Base-by-base conservation (phyloP, 2,113 vertebrate genomes). In the Cairina moschata region DNA sequence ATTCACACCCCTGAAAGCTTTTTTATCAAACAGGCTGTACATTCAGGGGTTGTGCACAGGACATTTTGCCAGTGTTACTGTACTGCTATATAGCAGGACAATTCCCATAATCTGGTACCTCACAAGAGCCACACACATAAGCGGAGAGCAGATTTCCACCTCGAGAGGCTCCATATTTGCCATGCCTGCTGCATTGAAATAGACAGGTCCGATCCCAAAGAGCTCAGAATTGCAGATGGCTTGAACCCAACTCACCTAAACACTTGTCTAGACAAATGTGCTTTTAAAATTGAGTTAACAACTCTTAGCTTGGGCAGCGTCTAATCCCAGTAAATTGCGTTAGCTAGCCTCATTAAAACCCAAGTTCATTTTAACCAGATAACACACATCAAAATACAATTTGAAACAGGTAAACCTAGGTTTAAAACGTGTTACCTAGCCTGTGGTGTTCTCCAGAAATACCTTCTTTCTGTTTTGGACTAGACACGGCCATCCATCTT, bases 271-370 rank as follows among this genome's bases (percentile, higher is more conserved):
- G 83, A 83, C 59, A 93, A 74, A 77, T 1, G 23, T 29, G 60
- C 72, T 75, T 75, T 78, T 79, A 56, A 69, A 95, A 86, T 31
- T 83, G 82, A 85, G 56, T 84, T 82, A 86, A 68, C 66, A n/a
- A 5, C 66, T 78, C 55, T 44, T 32, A 74, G 13, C 5, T 48
- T 38, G 76, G 79, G 77, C 60, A 74, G 79, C 0, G 0, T 52
- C 32, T 82, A 88, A 92, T 90, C 42, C 63, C 29, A 17, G 48
- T 10, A 75, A 91, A 90, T 66, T 65, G 68, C 0, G 2, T 83
- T 94, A 90, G 34, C 69, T 9, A 67, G 54, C 60, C 85, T 91
- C 73, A 40, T 72, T 91, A 90, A 86, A 86, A 46, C 32, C 13
- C 29, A 67, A 74, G 67, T 81, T 90, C 46, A 60, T 91, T 91